Evolutionary conservation across 23 tunicate species (phyloP), one percentile per base, ranked within the genome.

Genomic region (Trididemnum miniatum): DNA sequence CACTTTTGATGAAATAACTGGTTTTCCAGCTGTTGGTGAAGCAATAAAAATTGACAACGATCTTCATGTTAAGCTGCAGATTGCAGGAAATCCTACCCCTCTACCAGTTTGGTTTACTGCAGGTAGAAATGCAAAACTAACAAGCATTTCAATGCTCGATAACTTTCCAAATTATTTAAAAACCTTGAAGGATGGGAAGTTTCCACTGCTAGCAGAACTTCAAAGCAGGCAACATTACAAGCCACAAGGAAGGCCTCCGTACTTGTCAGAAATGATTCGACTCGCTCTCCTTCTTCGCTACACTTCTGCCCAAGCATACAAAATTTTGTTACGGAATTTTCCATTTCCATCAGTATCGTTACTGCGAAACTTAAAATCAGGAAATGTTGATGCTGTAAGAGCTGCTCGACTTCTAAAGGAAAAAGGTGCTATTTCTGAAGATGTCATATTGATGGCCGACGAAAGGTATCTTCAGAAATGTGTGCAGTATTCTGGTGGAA

Each of bases 51-150:
- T 73, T 37, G 79, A 73, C 25, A 73, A 27, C 2, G 30, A 73
- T 38, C 28, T 73, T 3, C 79, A 37, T 73, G 79, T 73, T 20
- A 26, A 73, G 24, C 59, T 73, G 2, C 79, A 39, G 31, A 3
- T 73, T 20, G 1, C 3, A 12, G 59, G 79, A n/a, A 73, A 73
- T n/a, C 59, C 79, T 20, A 26, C 38, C 9, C 79, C 59, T 15
- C 31, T 73, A 3, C 79, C 59, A 20, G 5, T 25, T 2, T 73
- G 79, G 79, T 73, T 73, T 73, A 39, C 31, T 15, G 25, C 37
- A 73, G 79, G 59, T 38, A 22, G 79, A 39, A 73, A 73, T 73
- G 79, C 79, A 73, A 38, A 73, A 73, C 59, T 73, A 5, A 73
- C 79, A 20, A 73, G 59, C 4, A 15, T 37, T 37, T n/a, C n/a